Evolutionary conservation across 1,140 invertebrate genomes (phyloP).

Genomic region (Pseudomyrmex dendroicus): DNA sequence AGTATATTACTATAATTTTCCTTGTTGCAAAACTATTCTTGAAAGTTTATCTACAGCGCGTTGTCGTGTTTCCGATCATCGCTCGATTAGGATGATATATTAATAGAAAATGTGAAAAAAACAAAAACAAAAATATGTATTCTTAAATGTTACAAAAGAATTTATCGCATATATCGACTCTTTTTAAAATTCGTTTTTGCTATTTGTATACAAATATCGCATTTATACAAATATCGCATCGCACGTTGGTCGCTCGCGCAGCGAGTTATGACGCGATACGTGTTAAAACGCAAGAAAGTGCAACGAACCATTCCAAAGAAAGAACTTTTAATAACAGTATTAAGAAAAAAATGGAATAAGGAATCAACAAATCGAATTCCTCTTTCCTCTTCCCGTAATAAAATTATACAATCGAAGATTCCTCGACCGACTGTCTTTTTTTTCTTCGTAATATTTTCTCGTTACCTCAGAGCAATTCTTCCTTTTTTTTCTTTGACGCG

Average conservation of each 20-base stretch:
- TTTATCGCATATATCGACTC: too few relatives aligned
- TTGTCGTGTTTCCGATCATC: neutral
- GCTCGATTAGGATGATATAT: neutral
- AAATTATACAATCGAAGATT: constrained; percentile 14
- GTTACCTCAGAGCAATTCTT: neutral
- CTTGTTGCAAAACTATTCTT: constrained; percentile 1
- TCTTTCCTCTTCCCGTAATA: neutral
- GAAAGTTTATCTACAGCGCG: neutral
- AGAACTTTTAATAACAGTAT: constrained; percentile 50
- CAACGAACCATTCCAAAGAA: neutral
- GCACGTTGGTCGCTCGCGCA: neutral
- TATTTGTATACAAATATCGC: too few relatives aligned
- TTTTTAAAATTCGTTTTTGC: too few relatives aligned
- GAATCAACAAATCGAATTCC: constrained; percentile 41
- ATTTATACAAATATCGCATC: constrained; percentile 1
- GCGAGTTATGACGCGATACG: too few relatives aligned
- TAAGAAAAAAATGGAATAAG: neutral
- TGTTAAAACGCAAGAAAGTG: too few relatives aligned
- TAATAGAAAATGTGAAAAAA: neutral
- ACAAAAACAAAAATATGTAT: neutral
- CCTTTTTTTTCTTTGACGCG: neutral
- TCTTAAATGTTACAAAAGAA: neutral
- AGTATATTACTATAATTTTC: neutral
- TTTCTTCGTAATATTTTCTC: constrained; percentile 7
- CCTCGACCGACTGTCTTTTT: neutral